Evolutionary conservation across 2,888 invertebrate genomes (phyloP).

Genomic region (Micoletzkya japonica): DNA sequence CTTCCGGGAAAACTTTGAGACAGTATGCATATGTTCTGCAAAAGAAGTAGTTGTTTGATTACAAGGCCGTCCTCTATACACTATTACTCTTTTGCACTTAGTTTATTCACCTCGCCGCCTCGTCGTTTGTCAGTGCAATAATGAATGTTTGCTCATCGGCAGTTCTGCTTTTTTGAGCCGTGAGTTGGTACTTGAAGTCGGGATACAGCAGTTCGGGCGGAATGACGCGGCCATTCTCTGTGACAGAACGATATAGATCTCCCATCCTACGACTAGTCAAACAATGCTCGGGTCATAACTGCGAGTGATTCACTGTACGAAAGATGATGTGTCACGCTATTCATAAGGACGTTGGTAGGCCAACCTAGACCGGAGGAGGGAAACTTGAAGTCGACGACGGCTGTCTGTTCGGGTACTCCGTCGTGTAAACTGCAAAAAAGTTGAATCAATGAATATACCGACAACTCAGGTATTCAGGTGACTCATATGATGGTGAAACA

Average conservation of each 20-base stretch:
- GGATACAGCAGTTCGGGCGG: conserved; percentile 1
- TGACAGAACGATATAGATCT: not conserved
- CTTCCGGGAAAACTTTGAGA: not conserved
- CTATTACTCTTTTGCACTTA: not conserved
- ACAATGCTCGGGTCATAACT: not conserved
- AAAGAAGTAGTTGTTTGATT: not conserved
- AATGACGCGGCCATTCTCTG: not conserved
- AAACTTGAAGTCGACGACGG: too few species aligned
- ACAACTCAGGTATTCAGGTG: too few species aligned
- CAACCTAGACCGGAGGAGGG: too few species aligned
- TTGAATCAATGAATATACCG: too few species aligned
- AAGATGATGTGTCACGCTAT: too few species aligned
- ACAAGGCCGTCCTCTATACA: not conserved
- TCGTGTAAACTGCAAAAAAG: too few species aligned
- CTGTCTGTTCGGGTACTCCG: too few species aligned
- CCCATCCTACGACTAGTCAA: not conserved
- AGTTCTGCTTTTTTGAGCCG: not conserved
- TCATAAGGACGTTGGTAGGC: too few species aligned
- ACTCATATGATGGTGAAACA: too few species aligned
- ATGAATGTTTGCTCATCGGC: not conserved
- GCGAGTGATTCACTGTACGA: not conserved
- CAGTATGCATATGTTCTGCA: conserved; percentile 24
- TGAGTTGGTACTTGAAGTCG: conserved; percentile 3
- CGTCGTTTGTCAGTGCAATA: conserved; percentile 8
- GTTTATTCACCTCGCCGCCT: not conserved